Base-by-base conservation (phyloP, 2,797 vertebrate genomes). In the Allobates femoralis region DNA sequence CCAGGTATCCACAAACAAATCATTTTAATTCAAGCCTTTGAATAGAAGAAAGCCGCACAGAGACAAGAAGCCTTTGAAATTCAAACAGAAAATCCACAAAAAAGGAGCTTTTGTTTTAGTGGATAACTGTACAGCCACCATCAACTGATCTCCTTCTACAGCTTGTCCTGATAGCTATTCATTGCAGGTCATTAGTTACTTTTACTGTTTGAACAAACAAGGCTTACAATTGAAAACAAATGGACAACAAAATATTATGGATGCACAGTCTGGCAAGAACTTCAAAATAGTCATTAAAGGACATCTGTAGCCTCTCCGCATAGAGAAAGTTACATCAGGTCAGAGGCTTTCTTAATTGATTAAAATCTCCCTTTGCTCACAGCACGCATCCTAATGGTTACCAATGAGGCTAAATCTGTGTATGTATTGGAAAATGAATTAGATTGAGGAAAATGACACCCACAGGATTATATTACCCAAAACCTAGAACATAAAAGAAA, bases 11-110 rank as follows among this genome's bases (percentile, higher is more conserved):
- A 83, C 69, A 56, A 82, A 82, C 0, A 74, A 79, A 90, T 90
- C 85, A 84, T 90, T 93, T 90, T 89, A 90, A 91, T 92, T 92
- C 85, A 82, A 56, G 26, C 2, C 83, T 41, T 46, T 75, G 74
- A 87, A 83, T 0, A 34, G 62, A 87, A 81, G 58, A 87, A 87
- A 86, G 85, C 5, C 7, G 37, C 26, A 85, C 67, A 62, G 2
- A 71, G 67, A 85, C 74, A 28, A 41, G 75, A 85, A 89, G 84
- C 71, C 60, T 85, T 89, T 81, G 85, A 89, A 87, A 64, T 56
- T 78, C 60, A 86, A 88, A 85, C 79, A 60, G 76, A 60, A 84
- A 81, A 80, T 90, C 58, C 26, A n/a, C 55, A 46, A 85, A 85
- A 85, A 58, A 53, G 66, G 26, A 55, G 56, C 80, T 87, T 87